Evolutionary conservation across 1,140 invertebrate genomes (phyloP), one percentile per base, ranked within the genome.

Genomic region (Lepidurus arcticus): DNA sequence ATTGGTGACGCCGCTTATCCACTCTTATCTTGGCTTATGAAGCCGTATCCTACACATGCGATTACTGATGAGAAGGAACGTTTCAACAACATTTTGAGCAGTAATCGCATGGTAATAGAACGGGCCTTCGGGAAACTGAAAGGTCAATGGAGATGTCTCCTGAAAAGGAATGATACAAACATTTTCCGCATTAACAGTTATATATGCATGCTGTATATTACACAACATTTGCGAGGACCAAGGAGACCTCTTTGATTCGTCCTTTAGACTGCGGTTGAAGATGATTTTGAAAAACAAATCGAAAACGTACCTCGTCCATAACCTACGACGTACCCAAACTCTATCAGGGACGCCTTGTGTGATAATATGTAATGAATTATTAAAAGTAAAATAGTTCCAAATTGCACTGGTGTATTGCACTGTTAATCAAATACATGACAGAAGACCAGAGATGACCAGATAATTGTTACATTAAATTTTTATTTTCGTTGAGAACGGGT

Each of bases 41-140:
- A 47, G 45, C 45, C 45, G 45, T 47, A 47, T 47, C 45, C 45
- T 47, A 47, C 45, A 2, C 45, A 47, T 47, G 16, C 45, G 45
- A 47, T 47, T 47, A 47, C 45, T 47, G 45, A 1, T 2, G 45
- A 47, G 45, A 47, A 47, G 45, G 45, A 45, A 47, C 45, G 45
- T 47, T 47, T 47, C 45, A 47, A 47, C 45, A 47, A 47, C 45
- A 47, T 47, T 47, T 47, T 47, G 9, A 47, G 45, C 45, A 47
- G 45, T 47, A 47, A 47, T 47, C 45, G 45, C 45, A 47, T 47
- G 45, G 45, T 47, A 47, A 2, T 47, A 47, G 45, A 47, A 47
- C 45, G 45, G 45, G 45, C 45, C 45, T 47, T 47, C 45, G 45
- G 26, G 26, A 26, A 26, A 26, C 26, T 26, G 26, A 26, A 26